phyloP scores from a whole-genome alignment of 2,888 invertebrate genomes.

The Malachius bipustulatus region DNA sequence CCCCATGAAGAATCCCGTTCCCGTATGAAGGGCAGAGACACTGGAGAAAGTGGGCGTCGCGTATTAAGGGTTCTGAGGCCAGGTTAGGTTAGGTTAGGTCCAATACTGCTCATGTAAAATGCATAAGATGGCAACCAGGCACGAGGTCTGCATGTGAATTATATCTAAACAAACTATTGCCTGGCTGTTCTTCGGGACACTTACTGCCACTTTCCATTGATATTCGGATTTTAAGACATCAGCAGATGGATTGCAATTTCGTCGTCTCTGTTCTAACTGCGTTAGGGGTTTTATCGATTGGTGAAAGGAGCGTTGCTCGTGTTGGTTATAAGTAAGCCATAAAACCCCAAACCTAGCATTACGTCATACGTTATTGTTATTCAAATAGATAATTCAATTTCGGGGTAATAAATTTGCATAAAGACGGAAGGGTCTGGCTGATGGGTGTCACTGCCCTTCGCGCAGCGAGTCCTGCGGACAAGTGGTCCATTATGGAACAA shows the following conservation, averaged over 20 bases:
- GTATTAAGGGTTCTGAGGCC: slow-evolving; percentile 24
- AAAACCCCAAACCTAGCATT: slow-evolving; percentile 35
- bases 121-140: slow-evolving; percentile 44
- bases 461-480: slow-evolving; percentile 28
- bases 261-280: no score
- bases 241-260: no score
- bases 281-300: no score
- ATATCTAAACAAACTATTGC: slow-evolving; percentile 37
- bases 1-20: no score
- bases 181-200: slow-evolving; percentile 17
- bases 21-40: slow-evolving; percentile 23
- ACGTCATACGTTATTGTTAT: slow-evolving; percentile 38
- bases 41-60: slow-evolving; percentile 25
- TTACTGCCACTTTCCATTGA: no score
- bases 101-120: slow-evolving; percentile 50
- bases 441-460: no score
- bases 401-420: slow-evolving; percentile 39
- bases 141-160: slow-evolving; percentile 39
- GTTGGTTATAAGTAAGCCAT: slow-evolving; percentile 35
- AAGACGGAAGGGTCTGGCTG: slow-evolving; percentile 31
- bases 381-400: slow-evolving; percentile 41
- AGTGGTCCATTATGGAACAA: slow-evolving; percentile 33
- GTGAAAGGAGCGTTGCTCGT: no score
- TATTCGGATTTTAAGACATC: no score
- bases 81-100: slow-evolving; percentile 39